phyloP scores from a whole-genome alignment of 2,797 vertebrate species.

The Petrocephalus schoutedeni region DNA sequence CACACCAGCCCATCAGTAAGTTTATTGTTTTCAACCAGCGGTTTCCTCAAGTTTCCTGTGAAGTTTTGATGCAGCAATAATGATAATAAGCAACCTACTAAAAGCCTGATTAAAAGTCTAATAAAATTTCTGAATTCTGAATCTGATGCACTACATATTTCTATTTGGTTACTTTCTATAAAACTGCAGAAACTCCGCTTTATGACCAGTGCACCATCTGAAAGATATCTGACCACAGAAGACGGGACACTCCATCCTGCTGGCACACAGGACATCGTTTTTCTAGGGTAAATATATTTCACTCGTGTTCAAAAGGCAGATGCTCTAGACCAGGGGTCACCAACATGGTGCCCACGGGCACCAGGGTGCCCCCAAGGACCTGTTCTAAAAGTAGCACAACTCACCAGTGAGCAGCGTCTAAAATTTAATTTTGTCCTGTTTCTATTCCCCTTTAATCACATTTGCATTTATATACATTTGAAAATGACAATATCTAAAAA shows the following conservation, averaged over 20 bases:
- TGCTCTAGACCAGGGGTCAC: no score
- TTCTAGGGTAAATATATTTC: neutral
- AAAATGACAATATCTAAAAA: no score
- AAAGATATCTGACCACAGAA: neutral
- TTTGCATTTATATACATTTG: no score
- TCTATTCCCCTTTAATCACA: no score
- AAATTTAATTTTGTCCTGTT: no score
- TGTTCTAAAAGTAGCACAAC: no score
- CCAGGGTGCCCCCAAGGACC: no score
- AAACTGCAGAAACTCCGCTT: neutral
- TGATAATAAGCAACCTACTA: neutral
- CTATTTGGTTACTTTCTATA: neutral
- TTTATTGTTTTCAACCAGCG: neutral
- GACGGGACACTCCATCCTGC: neutral
- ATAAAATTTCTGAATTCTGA: neutral
- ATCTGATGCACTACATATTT: neutral
- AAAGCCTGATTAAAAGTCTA: neutral
- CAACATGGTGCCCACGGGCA: no score
- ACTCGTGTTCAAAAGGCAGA: neutral
- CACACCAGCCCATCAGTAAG: neutral
- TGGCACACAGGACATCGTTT: neutral
- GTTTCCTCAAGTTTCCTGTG: neutral
- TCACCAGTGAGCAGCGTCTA: no score
- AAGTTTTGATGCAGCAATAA: neutral
- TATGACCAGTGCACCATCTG: neutral